Conservation (phyloP, 1,140 invertebrate species). For the Habropoda laboriosa region DNA sequence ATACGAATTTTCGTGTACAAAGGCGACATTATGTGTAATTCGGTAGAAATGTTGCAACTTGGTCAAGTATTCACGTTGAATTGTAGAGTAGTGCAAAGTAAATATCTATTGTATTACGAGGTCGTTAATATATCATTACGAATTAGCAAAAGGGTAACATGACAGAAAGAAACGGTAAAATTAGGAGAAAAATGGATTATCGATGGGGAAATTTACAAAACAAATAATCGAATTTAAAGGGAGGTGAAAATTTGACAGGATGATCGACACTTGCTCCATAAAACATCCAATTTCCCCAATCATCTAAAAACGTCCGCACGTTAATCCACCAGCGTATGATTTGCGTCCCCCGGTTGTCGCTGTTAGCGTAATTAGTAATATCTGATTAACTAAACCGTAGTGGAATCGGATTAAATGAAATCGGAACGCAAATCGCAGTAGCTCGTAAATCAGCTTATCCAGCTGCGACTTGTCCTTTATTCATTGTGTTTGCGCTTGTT, state of each 20-base stretch:
- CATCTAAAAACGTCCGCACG: neutral
- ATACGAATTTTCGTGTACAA: too few species aligned
- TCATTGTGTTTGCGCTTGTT: conserved; percentile 44
- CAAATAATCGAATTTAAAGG: too few species aligned
- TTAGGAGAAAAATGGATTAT: too few species aligned
- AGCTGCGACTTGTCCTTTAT: conserved; percentile 51
- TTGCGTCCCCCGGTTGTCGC: conserved; percentile 13
- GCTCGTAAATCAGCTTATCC: conserved; percentile 49
- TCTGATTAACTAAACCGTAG: conserved; percentile 48
- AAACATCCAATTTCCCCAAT: neutral
- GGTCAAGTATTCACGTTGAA: neutral
- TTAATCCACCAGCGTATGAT: conserved; percentile 30
- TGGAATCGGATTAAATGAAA: conserved; percentile 48
- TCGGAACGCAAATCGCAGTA: conserved; percentile 43
- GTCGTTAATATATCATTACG: too few species aligned
- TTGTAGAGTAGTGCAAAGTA: too few species aligned
- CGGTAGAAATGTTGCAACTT: neutral
- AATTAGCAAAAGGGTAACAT: too few species aligned
- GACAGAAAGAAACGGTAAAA: too few species aligned
- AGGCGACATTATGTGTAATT: too few species aligned
- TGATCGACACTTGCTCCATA: neutral
- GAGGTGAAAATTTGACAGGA: too few species aligned
- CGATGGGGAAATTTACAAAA: too few species aligned
- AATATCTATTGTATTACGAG: too few species aligned
- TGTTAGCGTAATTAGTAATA: conserved; percentile 53